These are phyloP conservation scores for Danio kyathit DNA, from an alignment of 2,797 vertebrate species.

Conservation along the genomic window DNA sequence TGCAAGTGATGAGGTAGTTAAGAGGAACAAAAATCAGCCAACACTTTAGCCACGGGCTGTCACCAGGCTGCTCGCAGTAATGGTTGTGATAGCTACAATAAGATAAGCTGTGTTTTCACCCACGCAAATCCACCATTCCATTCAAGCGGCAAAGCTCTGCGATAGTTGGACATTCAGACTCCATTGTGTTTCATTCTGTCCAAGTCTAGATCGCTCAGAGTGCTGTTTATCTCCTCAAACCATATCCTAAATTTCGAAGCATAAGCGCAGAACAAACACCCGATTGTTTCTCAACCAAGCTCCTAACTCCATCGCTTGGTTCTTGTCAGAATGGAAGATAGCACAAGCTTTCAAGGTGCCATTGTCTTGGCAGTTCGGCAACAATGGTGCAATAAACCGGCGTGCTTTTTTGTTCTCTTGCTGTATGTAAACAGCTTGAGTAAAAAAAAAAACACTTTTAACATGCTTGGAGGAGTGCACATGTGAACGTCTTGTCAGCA, in stretches of 20 bases:
- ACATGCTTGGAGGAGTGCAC: slow-evolving; percentile 64
- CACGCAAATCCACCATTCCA: slow-evolving; percentile 59
- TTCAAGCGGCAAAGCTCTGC: slow-evolving; percentile 70
- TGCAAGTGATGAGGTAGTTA: slow-evolving; percentile 69
- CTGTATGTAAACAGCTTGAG: slow-evolving; percentile 70
- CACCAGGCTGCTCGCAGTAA: slow-evolving; percentile 67
- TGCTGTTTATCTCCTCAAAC: slow-evolving; percentile 77
- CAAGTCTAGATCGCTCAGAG: slow-evolving; percentile 74
- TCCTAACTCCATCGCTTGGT: slow-evolving; percentile 69
- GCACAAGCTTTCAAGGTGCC: slow-evolving; percentile 74
- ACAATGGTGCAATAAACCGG: slow-evolving; percentile 76
- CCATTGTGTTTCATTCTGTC: slow-evolving; percentile 66
- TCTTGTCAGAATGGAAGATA: slow-evolving; percentile 80
- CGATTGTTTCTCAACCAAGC: slow-evolving; percentile 75
- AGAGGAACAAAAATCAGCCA: slow-evolving; percentile 69
- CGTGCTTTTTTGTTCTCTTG: slow-evolving; percentile 71
- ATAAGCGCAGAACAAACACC: slow-evolving; percentile 76
- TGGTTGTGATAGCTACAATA: slow-evolving; percentile 69
- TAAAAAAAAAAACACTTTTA: slow-evolving; percentile 68
- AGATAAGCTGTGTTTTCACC: slow-evolving; percentile 75
- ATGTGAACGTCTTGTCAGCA: slow-evolving; percentile 66
- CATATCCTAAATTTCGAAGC: slow-evolving; percentile 76
- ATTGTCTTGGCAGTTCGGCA: slow-evolving; percentile 69
- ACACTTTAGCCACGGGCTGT: slow-evolving; percentile 68
- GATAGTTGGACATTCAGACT: slow-evolving; percentile 72